Percentiles rank a stretch among this genome's conserved stretches.
These are phyloP conservation scores for Smittia sp. DNA, from an alignment of 2,888 invertebrate genomes.

Conservation along the genomic window DNA sequence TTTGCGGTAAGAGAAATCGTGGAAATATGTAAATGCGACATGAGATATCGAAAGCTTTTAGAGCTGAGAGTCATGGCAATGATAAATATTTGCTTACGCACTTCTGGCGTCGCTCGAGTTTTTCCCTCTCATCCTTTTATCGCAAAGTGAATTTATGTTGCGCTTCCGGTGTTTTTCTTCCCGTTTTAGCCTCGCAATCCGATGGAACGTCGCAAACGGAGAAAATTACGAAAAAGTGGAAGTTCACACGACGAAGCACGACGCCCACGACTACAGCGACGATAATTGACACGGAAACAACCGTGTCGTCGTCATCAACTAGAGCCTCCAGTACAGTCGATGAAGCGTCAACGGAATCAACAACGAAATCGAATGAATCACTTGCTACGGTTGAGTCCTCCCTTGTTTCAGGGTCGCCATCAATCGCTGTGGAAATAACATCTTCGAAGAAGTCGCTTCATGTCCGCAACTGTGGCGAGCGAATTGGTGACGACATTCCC, in stretches of 20 bases:
- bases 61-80: not conserved
- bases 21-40: not conserved
- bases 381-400: slow-evolving; percentile 5
- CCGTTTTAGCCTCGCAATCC: not conserved
- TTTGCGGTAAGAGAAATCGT: not conserved
- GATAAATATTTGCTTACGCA: slow-evolving; percentile 20
- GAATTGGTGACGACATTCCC: slow-evolving; percentile 42
- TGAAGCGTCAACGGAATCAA: not conserved
- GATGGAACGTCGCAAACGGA: not conserved
- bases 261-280: not conserved
- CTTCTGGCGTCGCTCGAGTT: not conserved
- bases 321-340: not conserved
- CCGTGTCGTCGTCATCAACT: not conserved
- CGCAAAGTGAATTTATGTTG: slow-evolving; percentile 13
- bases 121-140: not conserved
- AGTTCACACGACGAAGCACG: slow-evolving; percentile 17
- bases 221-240: not conserved
- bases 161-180: not conserved
- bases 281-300: not conserved
- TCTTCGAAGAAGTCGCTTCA: slow-evolving; percentile 30
- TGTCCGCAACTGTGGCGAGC: slow-evolving; percentile 41
- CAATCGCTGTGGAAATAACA: slow-evolving; percentile 3
- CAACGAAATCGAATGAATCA: not conserved
- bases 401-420: not conserved
- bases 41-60: not conserved